A percentile compares a stretch with the other conserved stretches of the same genome.
Conservation (phyloP, 2,888 invertebrate genomes). For the Tenthredo mesomela region DNA sequence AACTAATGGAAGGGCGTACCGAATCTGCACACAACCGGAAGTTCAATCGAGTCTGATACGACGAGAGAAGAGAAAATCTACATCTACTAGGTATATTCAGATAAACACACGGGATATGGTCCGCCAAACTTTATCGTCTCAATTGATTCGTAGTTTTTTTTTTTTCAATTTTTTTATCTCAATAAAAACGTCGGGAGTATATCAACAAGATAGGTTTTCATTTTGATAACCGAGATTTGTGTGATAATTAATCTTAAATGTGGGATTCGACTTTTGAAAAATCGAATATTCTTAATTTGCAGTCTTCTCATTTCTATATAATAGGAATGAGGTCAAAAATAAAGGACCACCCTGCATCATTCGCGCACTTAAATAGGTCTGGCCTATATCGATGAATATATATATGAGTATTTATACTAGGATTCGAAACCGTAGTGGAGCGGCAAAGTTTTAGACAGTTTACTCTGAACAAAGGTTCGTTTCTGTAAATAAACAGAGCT, state of each 20-base stretch:
- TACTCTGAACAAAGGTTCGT: conserved; percentile 18
- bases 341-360: background rate
- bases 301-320: background rate
- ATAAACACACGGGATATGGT: background rate
- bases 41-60: conserved; percentile 31
- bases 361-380: background rate
- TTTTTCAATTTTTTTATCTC: background rate
- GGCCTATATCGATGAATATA: conserved; percentile 19
- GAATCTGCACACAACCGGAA: conserved; percentile 46
- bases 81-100: background rate
- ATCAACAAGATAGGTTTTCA: background rate
- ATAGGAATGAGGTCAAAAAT: background rate
- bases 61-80: conserved; percentile 14
- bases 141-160: background rate
- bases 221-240: background rate
- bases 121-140: background rate
- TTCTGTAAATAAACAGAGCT: conserved; percentile 34
- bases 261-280: background rate
- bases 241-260: background rate
- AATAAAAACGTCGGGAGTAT: background rate
- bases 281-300: background rate
- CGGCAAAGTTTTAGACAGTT: conserved; percentile 13
- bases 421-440: background rate
- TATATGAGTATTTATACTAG: conserved; percentile 19
- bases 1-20: conserved; percentile 48